These are phyloP conservation scores for Chunga burmeisteri DNA, from an alignment of 2,113 vertebrate genomes.

Conservation along the genomic window DNA sequence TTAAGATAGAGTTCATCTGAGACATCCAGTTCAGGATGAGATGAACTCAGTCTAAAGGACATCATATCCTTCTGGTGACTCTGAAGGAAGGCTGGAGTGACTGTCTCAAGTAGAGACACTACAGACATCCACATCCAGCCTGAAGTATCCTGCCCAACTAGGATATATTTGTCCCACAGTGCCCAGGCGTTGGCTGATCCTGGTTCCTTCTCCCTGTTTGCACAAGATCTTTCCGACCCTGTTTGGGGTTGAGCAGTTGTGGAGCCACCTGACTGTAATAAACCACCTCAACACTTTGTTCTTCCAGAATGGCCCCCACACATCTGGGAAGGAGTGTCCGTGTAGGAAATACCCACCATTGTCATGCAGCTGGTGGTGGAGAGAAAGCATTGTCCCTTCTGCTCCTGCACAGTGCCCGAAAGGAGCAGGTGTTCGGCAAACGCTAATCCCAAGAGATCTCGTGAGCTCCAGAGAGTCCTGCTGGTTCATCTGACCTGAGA, in stretches of 20 bases:
- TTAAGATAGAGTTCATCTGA: neutral
- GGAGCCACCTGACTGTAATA: neutral
- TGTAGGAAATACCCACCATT: neutral
- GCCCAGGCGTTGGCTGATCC: neutral
- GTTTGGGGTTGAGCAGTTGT: neutral
- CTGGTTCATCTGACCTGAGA: neutral
- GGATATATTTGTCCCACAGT: neutral
- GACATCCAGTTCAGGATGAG: neutral
- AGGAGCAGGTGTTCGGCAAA: neutral
- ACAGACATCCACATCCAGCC: neutral
- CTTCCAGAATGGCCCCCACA: neutral
- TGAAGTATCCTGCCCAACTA: neutral
- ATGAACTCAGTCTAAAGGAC: neutral
- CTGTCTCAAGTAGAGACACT: neutral
- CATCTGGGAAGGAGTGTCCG: accelerated
- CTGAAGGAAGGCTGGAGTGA: neutral
- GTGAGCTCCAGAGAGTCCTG: neutral
- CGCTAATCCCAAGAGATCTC: neutral
- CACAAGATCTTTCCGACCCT: neutral
- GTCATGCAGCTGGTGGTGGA: neutral
- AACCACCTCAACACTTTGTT: neutral
- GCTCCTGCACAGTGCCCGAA: neutral
- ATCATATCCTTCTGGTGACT: accelerated
- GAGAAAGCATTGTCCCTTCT: neutral
- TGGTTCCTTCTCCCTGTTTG: neutral